A percentile compares a stretch with the other conserved stretches of the same genome.
These are phyloP conservation scores for Spodoptera exigua DNA, from an alignment of 2,888 invertebrate genomes.

Conservation along the genomic window DNA sequence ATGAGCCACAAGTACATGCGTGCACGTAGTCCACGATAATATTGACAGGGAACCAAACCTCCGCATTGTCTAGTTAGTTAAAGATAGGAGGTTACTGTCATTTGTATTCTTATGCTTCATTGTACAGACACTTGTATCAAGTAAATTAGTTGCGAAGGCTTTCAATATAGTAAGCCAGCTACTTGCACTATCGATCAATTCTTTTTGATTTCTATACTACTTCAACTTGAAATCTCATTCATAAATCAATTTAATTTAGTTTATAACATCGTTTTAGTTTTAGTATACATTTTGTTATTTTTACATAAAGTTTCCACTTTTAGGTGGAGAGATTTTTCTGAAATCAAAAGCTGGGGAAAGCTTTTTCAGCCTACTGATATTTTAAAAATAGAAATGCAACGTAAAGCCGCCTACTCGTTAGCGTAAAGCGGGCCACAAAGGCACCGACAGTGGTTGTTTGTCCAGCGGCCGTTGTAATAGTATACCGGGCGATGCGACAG, in stretches of 20 bases:
- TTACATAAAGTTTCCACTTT: too few species aligned
- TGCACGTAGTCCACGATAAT: slow-evolving; percentile 68
- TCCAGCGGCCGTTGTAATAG: slow-evolving; percentile 68
- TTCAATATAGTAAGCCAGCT: too few species aligned
- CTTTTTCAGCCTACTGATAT: slow-evolving; percentile 16
- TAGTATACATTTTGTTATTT: too few species aligned
- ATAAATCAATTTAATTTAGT: too few species aligned
- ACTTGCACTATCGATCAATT: too few species aligned
- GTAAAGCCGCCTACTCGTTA: slow-evolving; percentile 29
- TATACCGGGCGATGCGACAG: slow-evolving; percentile 73
- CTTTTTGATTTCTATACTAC: too few species aligned
- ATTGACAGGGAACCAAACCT: slow-evolving; percentile 74
- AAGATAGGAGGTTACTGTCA: slow-evolving; percentile 44
- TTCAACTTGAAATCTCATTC: too few species aligned
- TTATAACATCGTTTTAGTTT: too few species aligned
- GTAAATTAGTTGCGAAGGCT: too few species aligned
- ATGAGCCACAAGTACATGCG: slow-evolving; percentile 46
- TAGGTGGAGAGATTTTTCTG: not conserved
- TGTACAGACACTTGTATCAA: slow-evolving; percentile 1
- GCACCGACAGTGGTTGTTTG: slow-evolving; percentile 66
- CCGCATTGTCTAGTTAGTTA: slow-evolving; percentile 57
- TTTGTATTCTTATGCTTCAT: slow-evolving; percentile 25
- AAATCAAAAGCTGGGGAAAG: slow-evolving; percentile 3
- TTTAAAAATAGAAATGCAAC: slow-evolving; percentile 22
- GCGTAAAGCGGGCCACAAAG: slow-evolving; percentile 54